phyloP scores from a whole-genome alignment of 2,797 vertebrate species.

The Argyrosomus regius region DNA sequence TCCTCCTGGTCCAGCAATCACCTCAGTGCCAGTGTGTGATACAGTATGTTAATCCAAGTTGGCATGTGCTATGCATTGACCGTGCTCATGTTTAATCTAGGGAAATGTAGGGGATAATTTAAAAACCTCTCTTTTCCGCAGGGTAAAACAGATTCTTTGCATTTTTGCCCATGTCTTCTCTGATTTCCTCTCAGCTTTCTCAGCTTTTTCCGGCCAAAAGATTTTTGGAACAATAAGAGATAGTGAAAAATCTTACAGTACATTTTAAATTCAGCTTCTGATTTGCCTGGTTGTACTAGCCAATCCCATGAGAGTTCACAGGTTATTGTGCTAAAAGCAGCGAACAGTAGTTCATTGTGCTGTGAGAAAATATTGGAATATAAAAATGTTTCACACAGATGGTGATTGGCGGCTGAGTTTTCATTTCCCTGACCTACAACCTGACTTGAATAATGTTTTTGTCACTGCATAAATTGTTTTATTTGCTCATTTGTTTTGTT shows the following conservation, averaged over 20 bases:
- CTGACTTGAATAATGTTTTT: slow-evolving; percentile 4
- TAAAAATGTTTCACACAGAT: slow-evolving; percentile 1
- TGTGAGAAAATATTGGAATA: slow-evolving; percentile 11
- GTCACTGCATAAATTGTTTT: slow-evolving; percentile 17
- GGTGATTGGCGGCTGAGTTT: slow-evolving; percentile 14
- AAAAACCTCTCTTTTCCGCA: slow-evolving; percentile 20
- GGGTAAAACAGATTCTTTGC: slow-evolving; percentile 11
- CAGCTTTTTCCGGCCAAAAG: slow-evolving; percentile 28
- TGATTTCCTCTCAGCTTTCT: background rate
- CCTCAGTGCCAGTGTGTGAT: slow-evolving; percentile 19
- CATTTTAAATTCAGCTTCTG: background rate
- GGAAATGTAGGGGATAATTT: slow-evolving; percentile 18
- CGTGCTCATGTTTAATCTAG: slow-evolving; percentile 31
- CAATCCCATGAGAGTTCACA: slow-evolving; percentile 7
- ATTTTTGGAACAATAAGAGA: slow-evolving; percentile 25
- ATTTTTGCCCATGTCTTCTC: slow-evolving; percentile 4
- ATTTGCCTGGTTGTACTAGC: slow-evolving; percentile 1
- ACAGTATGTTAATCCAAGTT: slow-evolving; percentile 28
- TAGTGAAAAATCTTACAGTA: background rate
- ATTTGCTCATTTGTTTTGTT: slow-evolving; percentile 17
- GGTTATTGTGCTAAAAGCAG: slow-evolving; percentile 16
- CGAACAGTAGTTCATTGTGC: background rate
- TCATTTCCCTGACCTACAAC: slow-evolving; percentile 9
- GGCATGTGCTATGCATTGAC: background rate
- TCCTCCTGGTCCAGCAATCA: slow-evolving; percentile 8